phyloP scores from a whole-genome alignment of 1,140 invertebrate genomes.

The Bradynema listronoti region DNA sequence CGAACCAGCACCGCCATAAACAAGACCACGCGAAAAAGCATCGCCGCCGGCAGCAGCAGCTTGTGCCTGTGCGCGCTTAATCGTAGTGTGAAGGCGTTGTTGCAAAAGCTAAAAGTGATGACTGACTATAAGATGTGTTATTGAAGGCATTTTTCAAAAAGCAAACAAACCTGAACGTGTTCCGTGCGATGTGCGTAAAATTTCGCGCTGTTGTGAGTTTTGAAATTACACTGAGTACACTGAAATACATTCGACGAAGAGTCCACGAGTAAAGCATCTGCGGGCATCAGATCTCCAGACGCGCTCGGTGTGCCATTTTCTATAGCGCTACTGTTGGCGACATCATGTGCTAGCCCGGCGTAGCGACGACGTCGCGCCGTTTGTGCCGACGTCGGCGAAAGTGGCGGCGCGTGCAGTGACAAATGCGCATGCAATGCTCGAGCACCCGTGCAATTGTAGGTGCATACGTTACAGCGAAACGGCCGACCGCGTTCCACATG shows the following conservation, averaged over 20 bases:
- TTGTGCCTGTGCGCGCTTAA: constrained; percentile 18
- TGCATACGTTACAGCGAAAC: constrained; percentile 21
- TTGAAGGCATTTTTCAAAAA: neutral
- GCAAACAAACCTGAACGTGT: constrained; percentile 9
- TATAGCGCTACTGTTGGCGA: no score
- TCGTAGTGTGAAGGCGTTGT: constrained; percentile 26
- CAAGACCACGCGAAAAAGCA: neutral
- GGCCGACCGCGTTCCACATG: constrained; percentile 14
- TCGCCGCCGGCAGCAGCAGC: neutral
- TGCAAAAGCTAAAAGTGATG: constrained; percentile 15
- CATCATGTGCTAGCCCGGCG: no score
- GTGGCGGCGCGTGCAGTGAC: constrained; percentile 11
- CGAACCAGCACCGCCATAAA: neutral
- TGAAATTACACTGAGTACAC: constrained; percentile 21
- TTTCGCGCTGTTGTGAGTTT: neutral
- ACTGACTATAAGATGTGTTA: neutral
- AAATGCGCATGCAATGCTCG: constrained; percentile 24
- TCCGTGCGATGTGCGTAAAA: constrained; percentile 8
- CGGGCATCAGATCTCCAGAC: neutral
- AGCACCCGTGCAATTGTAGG: constrained; percentile 21
- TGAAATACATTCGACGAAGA: constrained; percentile 11
- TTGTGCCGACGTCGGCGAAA: constrained; percentile 7
- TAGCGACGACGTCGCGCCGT: no score
- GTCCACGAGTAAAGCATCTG: no score
- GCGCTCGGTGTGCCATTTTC: no score